Evolutionary conservation across 2,113 vertebrate genomes (phyloP), one percentile per base, ranked within the genome.

Genomic region (Columba janthina): DNA sequence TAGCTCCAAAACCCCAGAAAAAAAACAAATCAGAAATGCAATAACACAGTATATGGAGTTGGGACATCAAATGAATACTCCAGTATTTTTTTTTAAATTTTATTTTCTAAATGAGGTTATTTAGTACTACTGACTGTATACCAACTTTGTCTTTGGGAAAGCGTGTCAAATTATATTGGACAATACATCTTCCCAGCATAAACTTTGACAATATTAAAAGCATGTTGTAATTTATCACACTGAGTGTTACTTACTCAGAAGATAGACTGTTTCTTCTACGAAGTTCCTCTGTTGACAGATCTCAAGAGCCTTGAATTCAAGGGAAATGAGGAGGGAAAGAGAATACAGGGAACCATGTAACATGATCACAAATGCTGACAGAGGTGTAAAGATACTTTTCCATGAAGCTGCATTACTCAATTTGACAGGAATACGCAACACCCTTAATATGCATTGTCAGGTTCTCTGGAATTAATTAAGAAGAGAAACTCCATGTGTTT

Each of bases 261-360:
- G 97, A 97, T 99, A 99, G 79, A 99, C 99, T 0, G 99, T 99
- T 92, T 99, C 99, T 97, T 99, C 99, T 48, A 99, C 99, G 94
- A 99, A 99, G 97, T 99, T 99, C 93, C 99, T 99, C 98, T 99
- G 98, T 77, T 99, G 99, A 96, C 99, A 99, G 95, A 99, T 99
- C 97, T 99, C 99, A 80, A 99, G 98, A 96, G 99, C 99, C 99
- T 99, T 97, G 71, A 87, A 93, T 91, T 67, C 87, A 91, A 95
- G 53, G 29, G 92, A 66, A 72, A 89, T 19, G 20, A 74, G 31
- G 48, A 84, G 54, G 67, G 32, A 61, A 96, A 65, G 32, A 97
- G 76, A 97, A 87, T 44, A 73, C 10, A 57, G 25, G 17, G 64
- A 89, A 96, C 6, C 9, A 81, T 29, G 60, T 79, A 88, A 93